Conservation (phyloP, 2,113 vertebrate species). For the Saccopteryx bilineata region DNA sequence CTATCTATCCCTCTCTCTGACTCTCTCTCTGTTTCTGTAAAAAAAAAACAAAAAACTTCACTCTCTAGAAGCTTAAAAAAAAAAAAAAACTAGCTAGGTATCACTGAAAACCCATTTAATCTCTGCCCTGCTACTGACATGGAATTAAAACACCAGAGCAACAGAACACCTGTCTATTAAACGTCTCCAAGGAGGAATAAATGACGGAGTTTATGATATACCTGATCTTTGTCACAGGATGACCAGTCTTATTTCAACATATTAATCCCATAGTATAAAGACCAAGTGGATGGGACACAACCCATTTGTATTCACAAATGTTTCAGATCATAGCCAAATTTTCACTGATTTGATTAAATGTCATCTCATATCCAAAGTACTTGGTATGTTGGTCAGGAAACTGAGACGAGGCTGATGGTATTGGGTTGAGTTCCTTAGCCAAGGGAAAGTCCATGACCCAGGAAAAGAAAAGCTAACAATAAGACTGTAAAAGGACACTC, state of each 20-base stretch:
- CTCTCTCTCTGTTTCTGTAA: too few species aligned
- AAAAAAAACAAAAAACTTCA: too few species aligned
- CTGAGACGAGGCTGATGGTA: neutral
- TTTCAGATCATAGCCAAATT: constrained; percentile 31
- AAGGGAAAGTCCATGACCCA: constrained; percentile 51
- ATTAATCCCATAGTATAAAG: constrained; percentile 55
- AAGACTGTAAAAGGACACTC: neutral
- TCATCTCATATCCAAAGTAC: neutral
- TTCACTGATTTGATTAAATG: constrained; percentile 40
- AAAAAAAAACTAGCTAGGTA: neutral
- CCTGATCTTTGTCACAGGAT: constrained; percentile 17
- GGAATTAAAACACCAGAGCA: constrained; percentile 25
- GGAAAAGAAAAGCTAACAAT: constrained; percentile 50
- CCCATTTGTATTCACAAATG: constrained; percentile 6
- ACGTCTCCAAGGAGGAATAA: constrained; percentile 49
- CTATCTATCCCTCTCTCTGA: too few species aligned
- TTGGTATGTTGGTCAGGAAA: neutral
- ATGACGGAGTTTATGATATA: constrained; percentile 18
- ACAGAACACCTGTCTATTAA: constrained; percentile 42
- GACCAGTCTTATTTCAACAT: constrained; percentile 46
- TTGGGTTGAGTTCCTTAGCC: constrained; percentile 8
- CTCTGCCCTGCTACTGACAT: constrained; percentile 66
- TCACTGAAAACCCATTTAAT: constrained; percentile 67
- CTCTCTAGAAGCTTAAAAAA: too few species aligned
- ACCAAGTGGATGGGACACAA: neutral